Evolutionary conservation across 2,888 invertebrate species (phyloP), one percentile per base, ranked within the genome.

Genomic region (Cheilosia variabilis): DNA sequence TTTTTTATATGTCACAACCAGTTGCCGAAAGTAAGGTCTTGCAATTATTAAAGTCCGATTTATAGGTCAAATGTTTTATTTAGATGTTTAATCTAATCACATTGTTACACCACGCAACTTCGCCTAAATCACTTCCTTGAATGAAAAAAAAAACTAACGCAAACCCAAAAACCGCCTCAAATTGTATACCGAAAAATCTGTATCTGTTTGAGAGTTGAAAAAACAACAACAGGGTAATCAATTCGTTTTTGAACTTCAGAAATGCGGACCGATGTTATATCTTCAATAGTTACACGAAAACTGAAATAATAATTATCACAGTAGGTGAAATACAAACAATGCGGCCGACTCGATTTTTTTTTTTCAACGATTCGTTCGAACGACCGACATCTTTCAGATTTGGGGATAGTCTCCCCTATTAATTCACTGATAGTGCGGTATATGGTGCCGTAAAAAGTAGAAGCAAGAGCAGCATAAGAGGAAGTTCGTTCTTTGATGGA

Each of bases 401-500:
- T 65, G 71, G 81, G 81, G 81, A 82, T 82, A 82, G 77, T 77
- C 81, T 77, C 77, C 81, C 81, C 81, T 82, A 82, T 77, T 77
- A 71, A 82, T 77, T 77, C 60, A 71, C 69, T 71, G 76, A 82
- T 82, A 82, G 77, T 82, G 81, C 65, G 81, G 71, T 77, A 58
- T 65, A 66, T 73, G 58, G 69, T 76, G 63, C 45, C 76, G 81
- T 76, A 34, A 63, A 77, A 77, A 71, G 60, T 76, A 71, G 45
- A 65, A 71, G 77, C 76, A 77, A 77, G 77, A 77, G 81, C 65
- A 77, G 58, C 65, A 69, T 81, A 71, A 69, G 81, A 71, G 77
- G 81, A 77, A 71, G 53, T 69, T 82, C 71, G 41, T 65, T 77
- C 77, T 82, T 73, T 71, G 65, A 58, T 76, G 52, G 45, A 71